phyloP scores from a whole-genome alignment of 2,113 vertebrate species.

The Rhagologus leucostigma region DNA sequence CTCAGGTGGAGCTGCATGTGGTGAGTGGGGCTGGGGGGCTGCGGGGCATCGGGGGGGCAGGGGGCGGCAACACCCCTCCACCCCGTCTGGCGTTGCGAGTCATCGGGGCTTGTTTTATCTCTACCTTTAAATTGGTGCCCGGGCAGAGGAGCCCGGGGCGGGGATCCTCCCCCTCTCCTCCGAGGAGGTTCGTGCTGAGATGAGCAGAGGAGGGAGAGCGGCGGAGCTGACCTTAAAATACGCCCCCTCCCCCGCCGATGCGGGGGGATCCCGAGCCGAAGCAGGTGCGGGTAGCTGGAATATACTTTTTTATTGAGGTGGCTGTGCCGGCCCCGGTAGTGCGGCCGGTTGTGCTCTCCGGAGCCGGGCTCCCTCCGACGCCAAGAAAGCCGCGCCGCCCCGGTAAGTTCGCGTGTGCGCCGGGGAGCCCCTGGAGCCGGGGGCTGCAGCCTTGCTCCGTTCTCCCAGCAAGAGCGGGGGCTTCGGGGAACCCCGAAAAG shows the following conservation, averaged over 20 bases:
- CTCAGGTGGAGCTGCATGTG: too few species aligned
- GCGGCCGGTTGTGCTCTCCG: not conserved
- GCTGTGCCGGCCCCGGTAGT: not conserved
- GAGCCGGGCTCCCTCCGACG: not conserved
- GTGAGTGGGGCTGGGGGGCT: too few species aligned
- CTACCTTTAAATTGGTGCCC: not conserved
- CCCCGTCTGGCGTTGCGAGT: not conserved
- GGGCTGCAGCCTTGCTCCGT: not conserved
- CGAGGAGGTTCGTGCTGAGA: not conserved
- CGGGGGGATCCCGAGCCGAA: not conserved
- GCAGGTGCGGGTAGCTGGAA: conserved; percentile 25
- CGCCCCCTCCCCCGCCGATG: not conserved
- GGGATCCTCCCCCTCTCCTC: not conserved
- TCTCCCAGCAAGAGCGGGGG: not conserved
- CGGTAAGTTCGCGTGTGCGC: not conserved
- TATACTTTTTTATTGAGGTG: not conserved
- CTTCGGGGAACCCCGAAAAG: not conserved
- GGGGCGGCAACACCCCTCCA: not conserved
- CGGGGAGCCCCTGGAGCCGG: not conserved
- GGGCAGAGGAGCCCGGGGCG: not conserved
- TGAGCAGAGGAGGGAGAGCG: not conserved
- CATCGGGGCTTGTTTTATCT: not conserved
- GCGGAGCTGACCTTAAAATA: not conserved
- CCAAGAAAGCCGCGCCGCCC: not conserved
- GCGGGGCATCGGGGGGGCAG: too few species aligned